Percentiles rank a stretch among this genome's conserved stretches.
Conservation (phyloP, 2,797 vertebrate genomes). For the Mus caroli region DNA sequence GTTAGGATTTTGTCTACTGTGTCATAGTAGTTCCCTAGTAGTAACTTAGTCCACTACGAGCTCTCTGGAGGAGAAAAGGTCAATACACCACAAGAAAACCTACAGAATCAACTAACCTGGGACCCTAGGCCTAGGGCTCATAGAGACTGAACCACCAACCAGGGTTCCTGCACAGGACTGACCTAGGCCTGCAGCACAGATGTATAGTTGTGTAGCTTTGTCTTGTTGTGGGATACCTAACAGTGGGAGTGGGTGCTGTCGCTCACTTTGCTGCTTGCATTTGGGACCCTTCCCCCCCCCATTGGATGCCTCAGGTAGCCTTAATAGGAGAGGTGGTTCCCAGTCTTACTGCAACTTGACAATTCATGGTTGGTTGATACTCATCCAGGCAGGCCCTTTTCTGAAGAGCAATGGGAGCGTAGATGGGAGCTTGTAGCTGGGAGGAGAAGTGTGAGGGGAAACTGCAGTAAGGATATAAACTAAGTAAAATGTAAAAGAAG, state of each 20-base stretch:
- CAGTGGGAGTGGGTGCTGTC: neutral
- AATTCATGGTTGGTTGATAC: neutral
- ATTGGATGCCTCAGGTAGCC: neutral
- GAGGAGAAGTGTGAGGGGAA: neutral
- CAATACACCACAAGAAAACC: neutral
- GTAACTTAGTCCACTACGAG: neutral
- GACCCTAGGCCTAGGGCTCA: neutral
- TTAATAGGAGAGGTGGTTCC: neutral
- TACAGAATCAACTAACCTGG: neutral
- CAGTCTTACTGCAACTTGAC: neutral
- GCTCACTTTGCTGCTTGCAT: neutral
- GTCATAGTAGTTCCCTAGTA: neutral
- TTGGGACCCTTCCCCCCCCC: neutral
- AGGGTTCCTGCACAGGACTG: neutral
- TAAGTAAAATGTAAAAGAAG: neutral
- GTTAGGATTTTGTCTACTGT: neutral
- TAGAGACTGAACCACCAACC: neutral
- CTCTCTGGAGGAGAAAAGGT: neutral
- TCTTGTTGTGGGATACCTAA: neutral
- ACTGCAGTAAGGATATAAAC: neutral
- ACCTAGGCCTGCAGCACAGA: neutral
- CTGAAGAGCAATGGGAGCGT: neutral
- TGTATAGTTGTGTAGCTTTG: neutral
- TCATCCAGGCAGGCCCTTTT: neutral
- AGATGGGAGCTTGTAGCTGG: neutral